Percentiles rank a stretch among this genome's conserved stretches.
Conservation (phyloP, 2,113 vertebrate species). For the Antechinus flavipes region DNA sequence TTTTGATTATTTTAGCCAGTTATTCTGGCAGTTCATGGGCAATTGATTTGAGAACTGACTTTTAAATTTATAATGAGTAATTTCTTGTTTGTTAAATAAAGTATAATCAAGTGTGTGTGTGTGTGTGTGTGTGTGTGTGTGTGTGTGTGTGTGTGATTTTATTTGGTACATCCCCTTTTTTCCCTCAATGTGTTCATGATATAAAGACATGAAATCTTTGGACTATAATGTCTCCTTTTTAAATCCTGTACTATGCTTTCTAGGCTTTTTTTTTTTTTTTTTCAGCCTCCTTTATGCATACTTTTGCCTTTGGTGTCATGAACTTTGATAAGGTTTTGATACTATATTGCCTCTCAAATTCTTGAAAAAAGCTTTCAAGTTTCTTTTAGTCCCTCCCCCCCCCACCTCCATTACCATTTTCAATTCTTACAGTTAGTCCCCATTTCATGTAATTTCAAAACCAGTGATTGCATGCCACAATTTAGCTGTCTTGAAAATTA, state of each 20-base stretch:
- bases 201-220: neutral
- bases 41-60: neutral
- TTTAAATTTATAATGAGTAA: neutral
- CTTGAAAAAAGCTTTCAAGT: neutral
- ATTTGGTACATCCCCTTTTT: neutral
- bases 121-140: too few relatives aligned
- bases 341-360: neutral
- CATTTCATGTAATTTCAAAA: neutral
- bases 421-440: neutral
- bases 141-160: neutral
- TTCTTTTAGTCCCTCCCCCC: neutral
- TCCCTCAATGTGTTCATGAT: neutral
- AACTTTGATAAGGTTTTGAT: neutral
- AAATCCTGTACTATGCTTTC: neutral
- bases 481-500: neutral
- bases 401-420: neutral
- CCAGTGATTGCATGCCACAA: neutral
- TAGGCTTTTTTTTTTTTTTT: neutral
- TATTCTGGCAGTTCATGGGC: neutral
- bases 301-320: neutral
- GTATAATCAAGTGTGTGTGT: neutral
- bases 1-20: neutral
- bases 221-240: neutral
- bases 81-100: neutral
- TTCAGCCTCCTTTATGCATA: neutral